These are phyloP conservation scores for Neoascia interrupta DNA, from an alignment of 2,888 invertebrate genomes.

Conservation along the genomic window DNA sequence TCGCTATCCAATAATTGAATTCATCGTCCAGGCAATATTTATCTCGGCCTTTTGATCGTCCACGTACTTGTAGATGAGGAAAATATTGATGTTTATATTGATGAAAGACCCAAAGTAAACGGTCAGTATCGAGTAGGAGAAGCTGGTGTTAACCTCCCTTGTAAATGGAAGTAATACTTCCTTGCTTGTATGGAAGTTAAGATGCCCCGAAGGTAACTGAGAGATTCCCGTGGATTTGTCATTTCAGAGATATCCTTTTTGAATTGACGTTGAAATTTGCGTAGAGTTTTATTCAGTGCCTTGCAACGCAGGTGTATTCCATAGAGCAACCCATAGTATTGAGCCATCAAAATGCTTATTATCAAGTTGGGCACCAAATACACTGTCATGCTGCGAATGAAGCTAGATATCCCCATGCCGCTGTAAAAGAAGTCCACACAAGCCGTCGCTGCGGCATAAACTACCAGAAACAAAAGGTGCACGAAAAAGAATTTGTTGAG, in stretches of 20 bases:
- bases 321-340: slow-evolving; percentile 71
- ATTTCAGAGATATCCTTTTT: too few species aligned
- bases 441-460: slow-evolving; percentile 26
- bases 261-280: too few species aligned
- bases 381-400: too few species aligned
- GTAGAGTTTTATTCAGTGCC: slow-evolving; percentile 37
- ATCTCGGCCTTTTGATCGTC: too few species aligned
- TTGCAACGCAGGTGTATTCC: slow-evolving; percentile 58
- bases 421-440: slow-evolving; percentile 62
- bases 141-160: slow-evolving; percentile 68
- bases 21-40: too few species aligned
- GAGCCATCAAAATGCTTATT: slow-evolving; percentile 69
- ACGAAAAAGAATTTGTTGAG: too few species aligned
- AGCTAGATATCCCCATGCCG: too few species aligned
- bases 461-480: slow-evolving; percentile 60
- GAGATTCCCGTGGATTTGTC: too few species aligned
- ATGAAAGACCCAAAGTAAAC: slow-evolving; percentile 70
- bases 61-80: too few species aligned
- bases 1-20: too few species aligned
- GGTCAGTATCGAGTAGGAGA: slow-evolving; percentile 64
- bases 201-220: slow-evolving; percentile 48
- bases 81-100: slow-evolving; percentile 71
- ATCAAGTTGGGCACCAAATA: too few species aligned
- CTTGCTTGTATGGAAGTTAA: slow-evolving; percentile 18
- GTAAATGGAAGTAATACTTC: slow-evolving; percentile 61